Base-by-base conservation (phyloP, 2,888 invertebrate species). In the Spialia ferax region DNA sequence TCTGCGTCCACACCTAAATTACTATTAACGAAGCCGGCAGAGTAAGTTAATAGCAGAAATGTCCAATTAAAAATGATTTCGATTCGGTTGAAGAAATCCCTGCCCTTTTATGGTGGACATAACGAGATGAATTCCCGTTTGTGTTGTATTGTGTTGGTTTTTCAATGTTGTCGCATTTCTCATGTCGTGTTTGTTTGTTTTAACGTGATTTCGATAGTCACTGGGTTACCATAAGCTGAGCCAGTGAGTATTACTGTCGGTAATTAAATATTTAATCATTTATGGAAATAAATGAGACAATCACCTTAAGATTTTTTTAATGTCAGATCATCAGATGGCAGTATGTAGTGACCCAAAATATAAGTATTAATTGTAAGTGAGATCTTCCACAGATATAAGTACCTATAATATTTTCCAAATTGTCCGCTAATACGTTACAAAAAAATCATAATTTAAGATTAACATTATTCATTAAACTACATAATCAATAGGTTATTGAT, bases 51-150 rank as follows among this genome's bases (percentile, higher is more conserved):
- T 73, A 73, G 54, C 72, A 70, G 70, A 50, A 70, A 72, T 73
- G 61, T 61, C 67, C 73, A 77, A 77, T 77, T 77, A 76, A 76
- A 79, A 79, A 80, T 80, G 79, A 79, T 81, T 84, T 84, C 80
- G 78, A 79, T 79, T 81, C 79, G 77, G 71, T 73, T 74, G 75
- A 78, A 76, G 81, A 83, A 82, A 80, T 79, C 79, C 79, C 79
- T 82, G 80, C 79, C 85, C 84, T 82, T 87, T 80, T 82, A 83
- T 79, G 82, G 81, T 74, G 76, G 80, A 82, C 78, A 80, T 83
- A 83, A 85, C 80, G 83, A 84, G 85, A 82, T 77, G 82, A 83
- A 85, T 85, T 85, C 87, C 82, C 78, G 77, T 75, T 80, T 78
- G 76, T 75, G 80, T 82, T 82, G 80, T 81, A 84, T 84, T 84